These are phyloP conservation scores for Tenthredo scrophulariae DNA, from an alignment of 2,888 invertebrate species.

Conservation along the genomic window DNA sequence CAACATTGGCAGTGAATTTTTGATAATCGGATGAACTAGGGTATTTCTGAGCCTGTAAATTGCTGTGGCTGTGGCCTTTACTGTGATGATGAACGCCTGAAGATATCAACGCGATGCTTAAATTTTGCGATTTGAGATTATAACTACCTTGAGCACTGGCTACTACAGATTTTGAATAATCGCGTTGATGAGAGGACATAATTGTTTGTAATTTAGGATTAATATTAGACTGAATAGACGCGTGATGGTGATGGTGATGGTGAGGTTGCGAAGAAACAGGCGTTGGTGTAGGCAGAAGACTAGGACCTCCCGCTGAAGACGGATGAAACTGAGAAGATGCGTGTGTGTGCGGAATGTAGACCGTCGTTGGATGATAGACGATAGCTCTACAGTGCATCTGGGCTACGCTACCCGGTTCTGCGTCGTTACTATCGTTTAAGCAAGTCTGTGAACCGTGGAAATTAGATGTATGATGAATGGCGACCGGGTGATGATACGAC, in stretches of 20 bases:
- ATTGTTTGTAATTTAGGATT: constrained; percentile 56
- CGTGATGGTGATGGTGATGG: constrained; percentile 49
- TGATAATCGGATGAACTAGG: constrained; percentile 50
- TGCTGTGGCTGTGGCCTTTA: constrained; percentile 41
- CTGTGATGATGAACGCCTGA: constrained; percentile 50
- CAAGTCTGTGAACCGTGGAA: constrained; percentile 66
- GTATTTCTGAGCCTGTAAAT: constrained; percentile 40
- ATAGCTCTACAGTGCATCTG: constrained; percentile 71
- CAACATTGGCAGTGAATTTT: constrained; percentile 51
- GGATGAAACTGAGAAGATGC: constrained; percentile 63
- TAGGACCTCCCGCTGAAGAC: constrained; percentile 62
- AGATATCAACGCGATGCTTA: constrained; percentile 51
- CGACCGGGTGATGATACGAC: constrained; percentile 69
- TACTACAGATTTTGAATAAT: constrained; percentile 62
- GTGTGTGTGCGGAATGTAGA: constrained; percentile 70
- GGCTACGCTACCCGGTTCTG: constrained; percentile 57
- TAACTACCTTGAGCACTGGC: constrained; percentile 48
- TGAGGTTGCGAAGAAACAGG: constrained; percentile 55
- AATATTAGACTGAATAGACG: constrained; percentile 62
- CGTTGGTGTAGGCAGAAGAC: constrained; percentile 73
- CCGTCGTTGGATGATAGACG: constrained; percentile 70
- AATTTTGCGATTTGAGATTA: constrained; percentile 52
- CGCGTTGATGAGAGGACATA: constrained; percentile 55
- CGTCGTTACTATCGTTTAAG: constrained; percentile 69
- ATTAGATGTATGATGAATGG: constrained; percentile 65